A percentile compares a stretch with the other conserved stretches of the same genome.
Conservation (phyloP, 2,888 invertebrate genomes). For the Microctonus aethiopoides region DNA sequence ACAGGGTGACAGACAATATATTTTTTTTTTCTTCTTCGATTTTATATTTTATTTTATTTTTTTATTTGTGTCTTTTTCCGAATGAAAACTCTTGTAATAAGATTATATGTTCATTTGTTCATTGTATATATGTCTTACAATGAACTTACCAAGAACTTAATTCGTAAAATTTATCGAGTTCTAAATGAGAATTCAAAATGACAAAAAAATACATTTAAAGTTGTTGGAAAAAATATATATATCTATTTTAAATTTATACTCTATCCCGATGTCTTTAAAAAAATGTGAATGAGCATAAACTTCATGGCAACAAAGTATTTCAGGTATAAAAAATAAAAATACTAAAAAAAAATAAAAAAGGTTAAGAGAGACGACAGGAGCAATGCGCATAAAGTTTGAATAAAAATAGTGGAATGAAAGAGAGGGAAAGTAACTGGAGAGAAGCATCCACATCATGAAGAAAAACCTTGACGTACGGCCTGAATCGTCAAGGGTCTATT, state of each 20-base stretch:
- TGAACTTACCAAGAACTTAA: neutral
- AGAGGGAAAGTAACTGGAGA: slow-evolving; percentile 1
- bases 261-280: neutral
- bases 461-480: slow-evolving; percentile 17
- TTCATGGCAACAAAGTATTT: neutral
- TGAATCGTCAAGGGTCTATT: slow-evolving; percentile 33
- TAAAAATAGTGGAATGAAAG: neutral
- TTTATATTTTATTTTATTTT: neutral
- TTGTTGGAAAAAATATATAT: neutral
- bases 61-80: neutral
- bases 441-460: neutral
- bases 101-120: neutral
- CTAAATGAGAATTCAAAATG: neutral
- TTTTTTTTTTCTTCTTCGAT: neutral
- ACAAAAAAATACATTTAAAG: neutral
- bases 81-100: neutral
- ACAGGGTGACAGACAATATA: slow-evolving; percentile 11
- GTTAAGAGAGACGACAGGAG: neutral
- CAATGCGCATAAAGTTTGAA: neutral
- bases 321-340: neutral
- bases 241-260: neutral
- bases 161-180: neutral
- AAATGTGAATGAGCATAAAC: neutral
- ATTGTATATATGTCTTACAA: neutral
- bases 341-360: neutral